Percentiles rank a stretch among this genome's conserved stretches.
phyloP scores from a whole-genome alignment of 2,113 vertebrate species.

The Xiphophorus couchianus region DNA sequence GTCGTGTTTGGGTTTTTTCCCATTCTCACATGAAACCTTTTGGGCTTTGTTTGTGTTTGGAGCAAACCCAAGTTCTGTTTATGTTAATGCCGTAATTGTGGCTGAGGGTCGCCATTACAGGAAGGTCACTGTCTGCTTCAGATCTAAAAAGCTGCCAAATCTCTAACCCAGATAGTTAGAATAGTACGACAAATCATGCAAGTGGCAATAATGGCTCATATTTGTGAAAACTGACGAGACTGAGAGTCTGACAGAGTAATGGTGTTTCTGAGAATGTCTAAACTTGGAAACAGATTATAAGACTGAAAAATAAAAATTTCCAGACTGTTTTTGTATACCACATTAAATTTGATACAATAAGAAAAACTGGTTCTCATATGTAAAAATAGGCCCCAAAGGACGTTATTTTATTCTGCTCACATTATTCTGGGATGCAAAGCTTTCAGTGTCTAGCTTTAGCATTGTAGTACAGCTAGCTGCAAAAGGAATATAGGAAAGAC shows the following conservation, averaged over 20 bases:
- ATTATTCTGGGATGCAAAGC: too few species aligned
- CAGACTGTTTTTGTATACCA: too few species aligned
- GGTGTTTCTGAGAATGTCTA: neutral
- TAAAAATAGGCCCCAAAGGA: too few species aligned
- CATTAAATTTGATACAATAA: too few species aligned
- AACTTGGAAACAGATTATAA: neutral
- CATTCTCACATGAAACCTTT: conserved; percentile 26
- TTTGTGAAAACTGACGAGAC: neutral
- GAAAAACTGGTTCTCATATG: too few species aligned
- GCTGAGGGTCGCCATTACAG: neutral
- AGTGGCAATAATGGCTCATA: neutral
- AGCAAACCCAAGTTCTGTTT: neutral
- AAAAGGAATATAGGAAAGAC: too few species aligned
- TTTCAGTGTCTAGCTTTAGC: too few species aligned
- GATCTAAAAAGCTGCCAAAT: neutral
- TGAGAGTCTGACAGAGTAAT: neutral
- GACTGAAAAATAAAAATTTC: neutral
- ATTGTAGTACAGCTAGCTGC: too few species aligned
- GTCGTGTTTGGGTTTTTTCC: conserved; percentile 28
- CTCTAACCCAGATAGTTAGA: neutral
- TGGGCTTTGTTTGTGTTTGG: conserved; percentile 24
- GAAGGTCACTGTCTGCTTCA: neutral
- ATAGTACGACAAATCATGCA: neutral
- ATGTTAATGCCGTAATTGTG: conserved; percentile 17
- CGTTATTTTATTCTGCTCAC: too few species aligned